Base-by-base conservation (phyloP, 2,888 invertebrate genomes). In the Amiota mariae region DNA sequence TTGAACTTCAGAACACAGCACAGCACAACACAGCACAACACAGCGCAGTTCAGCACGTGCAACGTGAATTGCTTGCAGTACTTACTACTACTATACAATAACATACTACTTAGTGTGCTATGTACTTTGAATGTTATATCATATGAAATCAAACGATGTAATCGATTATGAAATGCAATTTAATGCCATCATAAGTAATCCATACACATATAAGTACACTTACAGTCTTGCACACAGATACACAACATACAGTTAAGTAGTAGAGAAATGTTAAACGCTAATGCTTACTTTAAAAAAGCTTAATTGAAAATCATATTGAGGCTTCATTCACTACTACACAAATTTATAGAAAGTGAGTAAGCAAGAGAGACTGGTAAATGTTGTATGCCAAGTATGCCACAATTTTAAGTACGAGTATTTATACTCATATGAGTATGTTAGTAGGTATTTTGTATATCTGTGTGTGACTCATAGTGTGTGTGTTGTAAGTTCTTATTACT, bases 231-330 rank as follows among this genome's bases (percentile, higher is more conserved):
- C n/a, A 36, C 20, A 8, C 49, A 67, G 57, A 54, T 46, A n/a
- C 6, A n/a, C n/a, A 67, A 2, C 6, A 36, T 36, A 36, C 36
- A 2, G 24, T 24, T n/a, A n/a, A n/a, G n/a, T n/a, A 24, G 1
- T 24, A 24, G 1, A 36, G 8, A 6, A 20, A 15, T 12, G 54
- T 51, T 47, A 8, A 11, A 18, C 2, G 61, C 61, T 72, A 72
- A 72, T 72, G 72, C 68, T 59, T 68, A 68, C 68, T 68, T 36
- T 36, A 59, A 51, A 72, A 72, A 48, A 59, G 64, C 54, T 56
- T 68, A 72, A 72, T 68, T 72, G 68, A 72, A 72, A 72, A 68
- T 72, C 72, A 68, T 72, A 61, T 18, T 59, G 18, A 20, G 20
- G 12, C 10, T 20, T 15, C 18, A 59, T 15, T 13, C 57, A 13